Evolutionary conservation across 2,797 vertebrate genomes (phyloP).

Genomic region (Coreius guichenoti): DNA sequence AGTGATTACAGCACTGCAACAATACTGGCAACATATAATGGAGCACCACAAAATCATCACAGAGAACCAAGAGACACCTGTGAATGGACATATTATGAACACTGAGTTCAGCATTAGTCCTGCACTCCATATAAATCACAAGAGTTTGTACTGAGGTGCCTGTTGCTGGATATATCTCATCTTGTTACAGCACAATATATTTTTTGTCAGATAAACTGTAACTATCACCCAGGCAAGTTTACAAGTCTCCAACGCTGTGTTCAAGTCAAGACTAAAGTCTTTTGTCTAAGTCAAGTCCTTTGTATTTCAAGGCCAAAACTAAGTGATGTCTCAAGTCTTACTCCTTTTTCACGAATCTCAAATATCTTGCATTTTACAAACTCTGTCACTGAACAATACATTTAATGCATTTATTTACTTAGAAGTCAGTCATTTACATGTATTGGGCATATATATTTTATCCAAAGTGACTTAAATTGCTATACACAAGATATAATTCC

Average conservation of each 20-base stretch:
- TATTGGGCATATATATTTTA: background rate
- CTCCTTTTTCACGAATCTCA: background rate
- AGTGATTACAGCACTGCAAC: conserved; percentile 9
- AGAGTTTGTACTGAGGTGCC: too few species aligned
- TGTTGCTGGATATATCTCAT: background rate
- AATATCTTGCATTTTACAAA: background rate
- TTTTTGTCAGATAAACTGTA: background rate
- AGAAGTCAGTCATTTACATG: background rate
- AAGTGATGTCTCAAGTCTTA: background rate
- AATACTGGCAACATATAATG: background rate
- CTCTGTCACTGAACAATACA: background rate
- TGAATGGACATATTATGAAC: background rate
- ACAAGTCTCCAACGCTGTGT: background rate
- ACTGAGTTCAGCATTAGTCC: background rate
- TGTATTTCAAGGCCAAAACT: background rate
- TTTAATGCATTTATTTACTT: background rate
- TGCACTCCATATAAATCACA: background rate
- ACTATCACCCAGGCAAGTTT: background rate
- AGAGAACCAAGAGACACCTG: background rate
- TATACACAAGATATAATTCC: background rate
- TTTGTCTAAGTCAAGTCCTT: background rate
- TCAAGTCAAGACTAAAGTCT: background rate
- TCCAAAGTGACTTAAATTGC: background rate
- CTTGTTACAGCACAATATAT: background rate
- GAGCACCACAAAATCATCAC: background rate